Evolutionary conservation across 37 sponge, comb jelly and placozoan species (phyloP), one percentile per base, ranked within the genome.

Genomic region (Tethya wilhelma): DNA sequence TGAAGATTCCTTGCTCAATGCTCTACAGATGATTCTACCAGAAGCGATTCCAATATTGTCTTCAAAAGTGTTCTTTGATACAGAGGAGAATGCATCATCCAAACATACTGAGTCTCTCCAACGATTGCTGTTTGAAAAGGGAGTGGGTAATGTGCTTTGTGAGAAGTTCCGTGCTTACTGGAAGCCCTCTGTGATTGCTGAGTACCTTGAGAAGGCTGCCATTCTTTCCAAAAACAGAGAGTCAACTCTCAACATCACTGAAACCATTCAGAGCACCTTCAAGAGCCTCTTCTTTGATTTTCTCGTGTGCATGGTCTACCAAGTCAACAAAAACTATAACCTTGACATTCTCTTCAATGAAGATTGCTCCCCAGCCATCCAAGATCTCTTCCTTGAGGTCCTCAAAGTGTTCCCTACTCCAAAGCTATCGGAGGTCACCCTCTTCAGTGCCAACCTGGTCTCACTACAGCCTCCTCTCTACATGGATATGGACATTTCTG

Each of bases 201-300:
- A 87, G 58, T 75, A 92, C 49, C 78, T 92, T 2, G 85, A 92
- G 56, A 69, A 74, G 34, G 89, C 88, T 46, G 93, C 88, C 23
- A 45, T 19, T 5, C 87, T 87, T 45, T 44, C 93, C 44, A 79
- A 79, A 46, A 74, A 62, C 39, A 67, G 71, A 33, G 88, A 92
- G 29, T 87, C 93, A 30, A 92, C 85, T 33, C 56, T 92, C 56
- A 92, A 79, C 79, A 84, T 92, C 42, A 80, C 88, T 25, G 93
- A 92, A 44, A 80, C 81, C 20, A 74, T 95, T 28, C 84, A 92
- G 68, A 74, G 71, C 26, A 80, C 38, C 53, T 89, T 89, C 69
- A 84, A 86, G 74, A 82, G 57, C 58, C 73, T 81, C 0, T 86
- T 92, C 67, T 78, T 79, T 41, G 89, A 92, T 37, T 95, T 91